A percentile compares a stretch with the other conserved stretches of the same genome.
These are phyloP conservation scores for Nomada fucata DNA, from an alignment of 2,888 invertebrate species.

Conservation along the genomic window DNA sequence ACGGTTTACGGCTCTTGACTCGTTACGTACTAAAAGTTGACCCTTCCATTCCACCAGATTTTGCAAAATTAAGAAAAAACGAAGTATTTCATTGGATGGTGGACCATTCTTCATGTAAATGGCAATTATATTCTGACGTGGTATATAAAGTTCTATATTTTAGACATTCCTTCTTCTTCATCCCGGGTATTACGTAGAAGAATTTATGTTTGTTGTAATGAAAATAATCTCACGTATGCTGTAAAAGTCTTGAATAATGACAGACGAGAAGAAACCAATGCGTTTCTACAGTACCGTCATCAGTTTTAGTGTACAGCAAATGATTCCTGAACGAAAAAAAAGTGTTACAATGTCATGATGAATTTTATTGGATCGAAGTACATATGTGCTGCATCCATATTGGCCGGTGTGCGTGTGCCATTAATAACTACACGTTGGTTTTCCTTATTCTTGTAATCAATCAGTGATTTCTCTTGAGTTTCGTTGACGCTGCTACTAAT, in stretches of 20 bases:
- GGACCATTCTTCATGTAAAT: conserved; percentile 43
- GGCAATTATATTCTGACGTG: conserved; percentile 44
- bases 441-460: conserved; percentile 45
- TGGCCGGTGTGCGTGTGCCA: conserved; percentile 58
- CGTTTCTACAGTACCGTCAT: conserved; percentile 3
- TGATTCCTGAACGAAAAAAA: conserved; percentile 51
- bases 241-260: background rate
- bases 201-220: conserved; percentile 55
- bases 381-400: conserved; percentile 59
- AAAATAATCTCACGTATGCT: conserved; percentile 62
- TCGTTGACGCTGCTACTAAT: conserved; percentile 57
- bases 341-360: conserved; percentile 23
- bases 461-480: conserved; percentile 37
- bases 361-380: conserved; percentile 44
- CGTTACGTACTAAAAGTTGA: conserved; percentile 12
- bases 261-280: conserved; percentile 2
- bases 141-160: conserved; percentile 49
- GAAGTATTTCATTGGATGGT: conserved; percentile 24
- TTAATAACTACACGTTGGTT: conserved; percentile 51
- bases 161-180: conserved; percentile 51
- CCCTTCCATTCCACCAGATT: conserved; percentile 39
- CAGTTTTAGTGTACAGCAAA: conserved; percentile 46
- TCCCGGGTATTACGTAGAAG: conserved; percentile 37
- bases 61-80: conserved; percentile 15
- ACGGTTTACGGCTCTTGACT: conserved; percentile 15